phyloP scores from a whole-genome alignment of 2,797 vertebrate genomes.

The Poecilia picta region DNA sequence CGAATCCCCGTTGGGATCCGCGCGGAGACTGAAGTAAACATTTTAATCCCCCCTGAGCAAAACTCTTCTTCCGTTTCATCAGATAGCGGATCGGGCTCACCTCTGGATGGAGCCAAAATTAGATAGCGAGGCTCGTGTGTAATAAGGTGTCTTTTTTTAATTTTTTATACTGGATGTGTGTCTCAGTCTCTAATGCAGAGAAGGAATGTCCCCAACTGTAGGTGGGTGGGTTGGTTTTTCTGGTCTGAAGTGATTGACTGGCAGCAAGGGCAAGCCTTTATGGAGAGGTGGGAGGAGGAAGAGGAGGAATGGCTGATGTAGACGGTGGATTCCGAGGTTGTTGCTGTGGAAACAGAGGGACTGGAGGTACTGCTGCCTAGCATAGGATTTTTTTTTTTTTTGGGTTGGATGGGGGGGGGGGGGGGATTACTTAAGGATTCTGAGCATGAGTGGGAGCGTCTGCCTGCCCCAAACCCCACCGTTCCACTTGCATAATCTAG shows the following conservation, averaged over 20 bases:
- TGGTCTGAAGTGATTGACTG: constrained; percentile 81
- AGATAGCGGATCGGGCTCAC: constrained; percentile 51
- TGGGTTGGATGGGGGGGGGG: constrained; percentile 31
- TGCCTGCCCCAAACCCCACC: constrained; percentile 70
- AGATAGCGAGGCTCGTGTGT: constrained; percentile 36
- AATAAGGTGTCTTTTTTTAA: constrained; percentile 15
- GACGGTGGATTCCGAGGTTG: constrained; percentile 85
- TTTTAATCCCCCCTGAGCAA: constrained; percentile 63
- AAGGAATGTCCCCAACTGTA: constrained; percentile 69
- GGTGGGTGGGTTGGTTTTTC: constrained; percentile 74
- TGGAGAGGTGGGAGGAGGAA: constrained; percentile 68
- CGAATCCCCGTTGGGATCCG: constrained; percentile 58
- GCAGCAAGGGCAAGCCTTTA: constrained; percentile 77
- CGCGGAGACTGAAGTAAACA: constrained; percentile 66
- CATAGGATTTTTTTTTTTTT: constrained; percentile 62
- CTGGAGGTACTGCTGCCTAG: constrained; percentile 68
- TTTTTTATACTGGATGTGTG: constrained; percentile 17
- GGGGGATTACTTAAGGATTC: constrained; percentile 82
- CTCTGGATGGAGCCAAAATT: constrained; percentile 60
- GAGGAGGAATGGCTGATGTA: constrained; percentile 71
- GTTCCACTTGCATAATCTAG: constrained; percentile 79
- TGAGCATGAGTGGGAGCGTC: constrained; percentile 79
- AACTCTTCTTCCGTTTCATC: constrained; percentile 60
- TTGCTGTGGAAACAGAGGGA: constrained; percentile 86
- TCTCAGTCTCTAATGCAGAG: constrained; percentile 39